A percentile compares a stretch with the other conserved stretches of the same genome.
Evolutionary conservation across 1,140 invertebrate genomes (phyloP).

Genomic region (Notospermus geniculatus): DNA sequence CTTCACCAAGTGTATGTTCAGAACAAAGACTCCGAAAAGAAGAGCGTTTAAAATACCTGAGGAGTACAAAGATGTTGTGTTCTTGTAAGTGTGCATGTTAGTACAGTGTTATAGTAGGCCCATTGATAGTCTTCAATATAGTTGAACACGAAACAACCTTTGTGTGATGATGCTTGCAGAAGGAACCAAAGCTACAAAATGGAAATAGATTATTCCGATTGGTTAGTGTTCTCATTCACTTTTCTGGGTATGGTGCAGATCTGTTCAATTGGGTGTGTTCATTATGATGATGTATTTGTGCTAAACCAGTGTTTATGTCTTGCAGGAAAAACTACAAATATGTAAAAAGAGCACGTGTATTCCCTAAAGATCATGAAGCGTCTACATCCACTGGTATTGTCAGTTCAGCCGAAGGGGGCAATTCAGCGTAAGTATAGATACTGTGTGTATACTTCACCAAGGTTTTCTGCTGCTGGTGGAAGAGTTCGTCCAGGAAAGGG

Average conservation of each 20-base stretch:
- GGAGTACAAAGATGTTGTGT: conserved; percentile 62
- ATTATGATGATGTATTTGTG: no score
- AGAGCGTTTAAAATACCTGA: conserved; percentile 72
- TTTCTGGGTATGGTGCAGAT: conserved; percentile 4
- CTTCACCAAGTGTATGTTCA: conserved; percentile 84
- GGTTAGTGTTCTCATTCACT: no score
- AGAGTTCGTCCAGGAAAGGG: no score
- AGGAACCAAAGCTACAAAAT: no score
- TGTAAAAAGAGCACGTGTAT: conserved; percentile 63
- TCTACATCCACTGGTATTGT: conserved; percentile 31
- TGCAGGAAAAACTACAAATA: conserved; percentile 66
- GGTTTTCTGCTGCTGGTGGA: no score
- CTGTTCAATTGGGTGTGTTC: conserved; percentile 4
- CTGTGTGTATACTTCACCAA: no score
- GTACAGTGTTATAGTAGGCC: no score
- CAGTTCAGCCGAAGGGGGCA: conserved; percentile 29
- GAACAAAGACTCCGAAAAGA: conserved; percentile 72
- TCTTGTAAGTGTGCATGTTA: conserved; percentile 67
- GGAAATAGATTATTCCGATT: no score
- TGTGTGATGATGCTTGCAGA: no score
- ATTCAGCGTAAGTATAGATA: conserved; percentile 4
- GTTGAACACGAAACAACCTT: no score
- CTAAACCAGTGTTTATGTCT: conserved; percentile 25
- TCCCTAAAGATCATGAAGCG: conserved; percentile 54
- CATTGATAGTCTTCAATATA: no score